phyloP scores from a whole-genome alignment of 1,140 invertebrate genomes.

The Drosophila sp. region DNA sequence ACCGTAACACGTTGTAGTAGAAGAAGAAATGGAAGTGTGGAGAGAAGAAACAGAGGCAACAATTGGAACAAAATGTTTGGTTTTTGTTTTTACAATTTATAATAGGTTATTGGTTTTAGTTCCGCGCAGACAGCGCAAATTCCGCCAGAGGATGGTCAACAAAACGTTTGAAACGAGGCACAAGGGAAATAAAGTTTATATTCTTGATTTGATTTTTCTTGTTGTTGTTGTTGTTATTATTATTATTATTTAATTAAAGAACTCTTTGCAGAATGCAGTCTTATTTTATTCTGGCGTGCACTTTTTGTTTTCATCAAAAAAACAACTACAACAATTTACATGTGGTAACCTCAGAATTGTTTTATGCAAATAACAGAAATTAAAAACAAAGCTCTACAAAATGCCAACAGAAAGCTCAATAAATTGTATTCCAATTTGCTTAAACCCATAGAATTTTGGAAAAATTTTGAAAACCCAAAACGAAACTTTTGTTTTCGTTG shows the following conservation, averaged over 20 bases:
- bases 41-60: not conserved
- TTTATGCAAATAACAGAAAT: not conserved
- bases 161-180: conserved; percentile 67
- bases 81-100: conserved; percentile 14
- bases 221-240: not conserved
- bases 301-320: conserved; percentile 17
- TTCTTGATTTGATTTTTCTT: conserved; percentile 30
- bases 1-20: conserved; percentile 21
- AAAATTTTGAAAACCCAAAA: no score
- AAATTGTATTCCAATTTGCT: not conserved
- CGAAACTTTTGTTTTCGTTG: not conserved
- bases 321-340: conserved; percentile 1
- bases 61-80: conserved; percentile 1
- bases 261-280: not conserved
- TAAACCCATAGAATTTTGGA: no score
- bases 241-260: conserved; percentile 24
- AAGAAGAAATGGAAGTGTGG: conserved; percentile 22
- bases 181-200: conserved; percentile 62
- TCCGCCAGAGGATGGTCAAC: conserved; percentile 57
- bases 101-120: conserved; percentile 26
- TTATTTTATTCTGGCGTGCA: conserved; percentile 39
- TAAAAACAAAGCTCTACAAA: conserved; percentile 7
- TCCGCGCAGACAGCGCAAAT: conserved; percentile 58
- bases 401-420: not conserved
- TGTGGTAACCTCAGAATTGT: not conserved